These are phyloP conservation scores for Artibeus lituratus DNA, from an alignment of 2,797 vertebrate species.

Conservation along the genomic window DNA sequence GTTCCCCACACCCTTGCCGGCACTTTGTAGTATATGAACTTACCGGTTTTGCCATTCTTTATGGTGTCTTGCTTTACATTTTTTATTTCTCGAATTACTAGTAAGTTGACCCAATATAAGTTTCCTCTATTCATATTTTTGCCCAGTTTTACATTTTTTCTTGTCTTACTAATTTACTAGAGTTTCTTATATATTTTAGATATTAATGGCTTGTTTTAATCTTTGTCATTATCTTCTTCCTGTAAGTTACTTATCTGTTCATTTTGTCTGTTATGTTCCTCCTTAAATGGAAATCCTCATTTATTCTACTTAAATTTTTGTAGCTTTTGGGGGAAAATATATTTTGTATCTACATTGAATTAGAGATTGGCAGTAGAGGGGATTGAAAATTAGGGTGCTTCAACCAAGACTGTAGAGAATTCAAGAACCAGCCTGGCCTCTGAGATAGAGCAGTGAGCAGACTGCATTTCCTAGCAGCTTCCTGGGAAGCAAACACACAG, in stretches of 20 bases:
- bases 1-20: neutral
- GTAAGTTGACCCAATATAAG: neutral
- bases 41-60: neutral
- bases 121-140: neutral
- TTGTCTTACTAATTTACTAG: neutral
- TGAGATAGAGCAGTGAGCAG: neutral
- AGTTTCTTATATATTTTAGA: neutral
- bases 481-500: neutral
- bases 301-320: slow-evolving; percentile 24
- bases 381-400: neutral
- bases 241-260: neutral
- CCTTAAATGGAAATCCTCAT: neutral
- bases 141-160: neutral
- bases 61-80: neutral
- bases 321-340: neutral
- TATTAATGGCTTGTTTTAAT: neutral
- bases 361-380: neutral
- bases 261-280: neutral
- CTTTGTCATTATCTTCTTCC: neutral
- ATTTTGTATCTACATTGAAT: slow-evolving; percentile 6
- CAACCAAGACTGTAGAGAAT: neutral
- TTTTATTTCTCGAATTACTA: slow-evolving; percentile 1
- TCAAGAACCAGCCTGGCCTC: neutral
- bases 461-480: neutral
- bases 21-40: neutral